These are phyloP conservation scores for Synergus gifuensis DNA, from an alignment of 2,888 invertebrate species.

Conservation along the genomic window DNA sequence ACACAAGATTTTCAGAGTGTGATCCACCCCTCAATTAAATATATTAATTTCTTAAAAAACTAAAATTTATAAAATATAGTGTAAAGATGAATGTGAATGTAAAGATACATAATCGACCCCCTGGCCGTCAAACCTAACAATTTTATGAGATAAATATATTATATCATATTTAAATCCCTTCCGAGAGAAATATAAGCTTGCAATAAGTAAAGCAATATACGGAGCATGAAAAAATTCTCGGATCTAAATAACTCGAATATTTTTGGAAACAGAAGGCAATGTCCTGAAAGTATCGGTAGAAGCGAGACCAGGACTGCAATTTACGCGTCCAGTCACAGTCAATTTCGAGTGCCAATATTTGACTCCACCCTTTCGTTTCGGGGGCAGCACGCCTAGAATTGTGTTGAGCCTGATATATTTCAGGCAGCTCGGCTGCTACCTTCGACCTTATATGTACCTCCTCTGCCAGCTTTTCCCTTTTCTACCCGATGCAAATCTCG, in stretches of 20 bases:
- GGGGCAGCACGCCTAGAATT: slow-evolving; percentile 36
- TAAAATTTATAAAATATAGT: no score
- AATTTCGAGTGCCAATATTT: slow-evolving; percentile 62
- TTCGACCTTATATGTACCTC: slow-evolving; percentile 22
- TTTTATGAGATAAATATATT: no score
- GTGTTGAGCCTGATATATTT: slow-evolving; percentile 36
- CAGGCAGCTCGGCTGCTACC: slow-evolving; percentile 17
- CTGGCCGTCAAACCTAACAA: no score
- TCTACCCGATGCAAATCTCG: slow-evolving; percentile 32
- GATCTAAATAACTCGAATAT: background rate
- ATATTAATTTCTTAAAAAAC: no score
- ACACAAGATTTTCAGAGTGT: no score
- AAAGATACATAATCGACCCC: no score
- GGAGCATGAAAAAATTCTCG: background rate
- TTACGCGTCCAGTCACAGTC: slow-evolving; percentile 54
- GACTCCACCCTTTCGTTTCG: slow-evolving; percentile 45
- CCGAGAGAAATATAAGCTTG: background rate
- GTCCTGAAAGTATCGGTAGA: slow-evolving; percentile 40
- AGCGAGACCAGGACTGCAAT: slow-evolving; percentile 52
- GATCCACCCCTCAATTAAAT: no score
- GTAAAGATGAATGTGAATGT: no score
- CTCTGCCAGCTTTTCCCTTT: slow-evolving; percentile 21
- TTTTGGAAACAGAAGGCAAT: slow-evolving; percentile 33
- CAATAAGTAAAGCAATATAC: background rate
- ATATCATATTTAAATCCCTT: no score